Percentiles rank a stretch among this genome's conserved stretches.
Conservation (phyloP, 2,113 vertebrate genomes). For the Aphelocoma coerulescens region DNA sequence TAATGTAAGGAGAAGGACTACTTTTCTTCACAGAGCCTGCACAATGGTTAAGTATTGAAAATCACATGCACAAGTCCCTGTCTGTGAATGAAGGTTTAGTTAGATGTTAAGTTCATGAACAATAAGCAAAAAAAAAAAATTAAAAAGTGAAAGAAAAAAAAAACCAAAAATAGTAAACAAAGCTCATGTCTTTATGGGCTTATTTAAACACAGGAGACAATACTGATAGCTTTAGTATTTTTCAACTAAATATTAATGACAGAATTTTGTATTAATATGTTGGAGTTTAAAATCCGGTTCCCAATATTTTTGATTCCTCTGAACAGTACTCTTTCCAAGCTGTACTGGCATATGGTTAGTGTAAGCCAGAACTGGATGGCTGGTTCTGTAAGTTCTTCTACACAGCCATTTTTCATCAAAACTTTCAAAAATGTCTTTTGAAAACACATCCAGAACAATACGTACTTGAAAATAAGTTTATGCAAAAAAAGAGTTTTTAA, state of each 20-base stretch:
- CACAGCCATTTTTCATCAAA: background rate
- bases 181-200: background rate
- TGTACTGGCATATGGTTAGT: background rate
- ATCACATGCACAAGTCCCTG: background rate
- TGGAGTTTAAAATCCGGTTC: background rate
- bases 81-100: background rate
- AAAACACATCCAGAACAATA: background rate
- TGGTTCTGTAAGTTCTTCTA: background rate
- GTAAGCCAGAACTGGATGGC: background rate
- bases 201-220: background rate
- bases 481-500: background rate
- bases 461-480: background rate
- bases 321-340: background rate
- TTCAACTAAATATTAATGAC: background rate
- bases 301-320: background rate
- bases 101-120: background rate
- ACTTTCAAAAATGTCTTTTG: background rate
- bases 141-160: background rate
- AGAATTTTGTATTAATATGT: background rate
- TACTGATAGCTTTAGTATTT: background rate
- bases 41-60: conserved; percentile 1
- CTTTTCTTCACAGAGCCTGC: background rate
- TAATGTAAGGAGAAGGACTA: conserved; percentile 22
- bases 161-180: background rate
- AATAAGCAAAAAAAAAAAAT: background rate